Evolutionary conservation across 2,888 invertebrate genomes (phyloP), one percentile per base, ranked within the genome.

Genomic region (Epsilonema sp.): DNA sequence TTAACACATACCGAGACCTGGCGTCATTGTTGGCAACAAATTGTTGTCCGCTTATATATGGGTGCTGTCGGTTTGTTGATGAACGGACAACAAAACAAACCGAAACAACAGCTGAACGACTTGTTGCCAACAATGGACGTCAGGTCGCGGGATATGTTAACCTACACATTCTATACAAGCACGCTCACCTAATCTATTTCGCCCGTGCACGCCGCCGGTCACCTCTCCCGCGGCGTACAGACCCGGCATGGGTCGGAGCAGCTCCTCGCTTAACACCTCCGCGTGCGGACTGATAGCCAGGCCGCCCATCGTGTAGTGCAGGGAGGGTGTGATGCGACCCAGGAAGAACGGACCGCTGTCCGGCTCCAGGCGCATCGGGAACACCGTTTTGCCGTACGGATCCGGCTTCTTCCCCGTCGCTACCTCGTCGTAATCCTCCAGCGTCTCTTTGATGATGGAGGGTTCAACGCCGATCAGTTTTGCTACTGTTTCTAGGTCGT

Each of bases 231-330:
- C 63, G 4, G 63, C 63, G 23, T 55, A 52, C 4, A 63, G 53
- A n/a, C 60, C 60, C 37, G 51, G 47, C 45, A 63, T 59, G n/a
- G 50, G 58, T 54, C 53, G 54, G 41, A 43, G 53, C 45, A 26
- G 8, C 19, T 38, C 19, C 16, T 21, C 31, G 20, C 8, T 5
- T 2, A 45, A 11, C 31, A 46, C 46, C 11, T 26, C 23, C 16
- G 52, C 54, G 22, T 50, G 25, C 41, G 46, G 47, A 46, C 62
- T 58, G 44, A 63, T 63, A 44, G 58, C 55, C 46, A 63, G 47
- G 3, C 63, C 63, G 16, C 63, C 63, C 60, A 63, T 63, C 1
- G 62, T 62, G 54, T 61, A 63, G 51, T 63, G 63, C 43, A 62
- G 54, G 25, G 59, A 59, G 31, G 56, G 57, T 19, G 49, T 48